Evolutionary conservation across 2,797 vertebrate genomes (phyloP), one percentile per base, ranked within the genome.

Genomic region (Leptoclinus maculatus): DNA sequence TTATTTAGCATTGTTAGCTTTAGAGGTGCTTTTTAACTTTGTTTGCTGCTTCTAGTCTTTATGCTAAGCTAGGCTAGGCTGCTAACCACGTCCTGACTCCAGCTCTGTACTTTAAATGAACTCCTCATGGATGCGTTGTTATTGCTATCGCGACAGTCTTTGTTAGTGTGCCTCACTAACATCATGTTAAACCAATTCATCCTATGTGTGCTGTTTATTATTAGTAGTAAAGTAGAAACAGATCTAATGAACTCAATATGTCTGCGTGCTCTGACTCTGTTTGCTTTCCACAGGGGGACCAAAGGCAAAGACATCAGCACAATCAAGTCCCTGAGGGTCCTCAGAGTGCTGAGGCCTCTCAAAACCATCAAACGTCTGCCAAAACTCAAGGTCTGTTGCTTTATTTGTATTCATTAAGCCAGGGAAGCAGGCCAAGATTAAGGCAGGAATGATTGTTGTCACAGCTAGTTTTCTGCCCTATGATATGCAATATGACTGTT

Each of bases 251-350:
- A 53, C 23, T 80, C 11, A n/a, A 27, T 51, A 11, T 5, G 43
- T 58, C 2, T 73, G 21, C 79, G 36, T 57, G 21, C 5, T 78
- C 14, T 86, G 70, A 86, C 78, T 32, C n/a, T 43, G 2, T 58
- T 54, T 83, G 23, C 38, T 80, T 54, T 78, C 65, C 39, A 36
- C 80, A 93, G 91, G 90, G 97, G 97, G 82, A 97, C 95, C 93
- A 99, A 99, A 95, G 98, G 97, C 76, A 99, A 99, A 92, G 98
- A 99, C 91, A 97, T 99, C 93, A 99, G 95, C 95, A 99, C 98
- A 10, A 99, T 99, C 93, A 99, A 99, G 92, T 99, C 98, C 1
- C 91, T 99, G 89, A 93, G 98, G 62, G 98, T 99, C 32, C 95
- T 99, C 43, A 93, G 98, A 0, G 98, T 99, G 62, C 94, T 99